Base-by-base conservation (phyloP, 2,113 vertebrate species). In the Kobus ellipsiprymnus region DNA sequence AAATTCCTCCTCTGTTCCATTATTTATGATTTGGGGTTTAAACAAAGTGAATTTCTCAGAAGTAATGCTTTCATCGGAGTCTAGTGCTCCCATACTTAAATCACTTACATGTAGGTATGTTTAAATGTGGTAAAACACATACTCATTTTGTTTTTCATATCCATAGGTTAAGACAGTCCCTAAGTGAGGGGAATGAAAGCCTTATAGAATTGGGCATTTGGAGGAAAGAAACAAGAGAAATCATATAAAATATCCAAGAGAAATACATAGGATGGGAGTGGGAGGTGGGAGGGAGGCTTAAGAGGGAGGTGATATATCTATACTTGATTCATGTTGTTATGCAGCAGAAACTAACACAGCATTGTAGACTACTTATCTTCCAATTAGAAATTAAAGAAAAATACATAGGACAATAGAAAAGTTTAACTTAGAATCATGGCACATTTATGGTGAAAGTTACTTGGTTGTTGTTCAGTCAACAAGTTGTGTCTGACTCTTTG, bases 1-100 rank as follows among this genome's bases (percentile, higher is more conserved):
- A 74, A 80, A 81, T 44, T 91, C 33, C 30, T 94, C 23, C 50
- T 90, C 36, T 64, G 54, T 54, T 91, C 50, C 33, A 36, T 27
- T 67, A 90, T 77, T 44, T 90, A 81, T 94, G 59, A 78, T 77
- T 93, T 92, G 23, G 81, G 2, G 3, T 29, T 94, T 87, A 46
- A 97, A 71, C 74, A 36, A 96, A 85, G 74, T 92, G 16, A 84
- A 54, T 83, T 91, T 90, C 85, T 94, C 44, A 78, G 78, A n/a
- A 90, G 5, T 11, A 54, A 84, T 46, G 19, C 29, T 94, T 78
- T 55, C 23, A 48, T 84, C 54, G 86, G 13, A 33, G 14, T 78
- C 54, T 57, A 48, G 16, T 13, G 17, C 13, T 78, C 44, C 9
- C 19, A 48, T 46, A 8, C 29, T 71, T 82, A 90, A 52, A 33